Base-by-base conservation (phyloP, 2,797 vertebrate species). In the Enteromius paludinosus region DNA sequence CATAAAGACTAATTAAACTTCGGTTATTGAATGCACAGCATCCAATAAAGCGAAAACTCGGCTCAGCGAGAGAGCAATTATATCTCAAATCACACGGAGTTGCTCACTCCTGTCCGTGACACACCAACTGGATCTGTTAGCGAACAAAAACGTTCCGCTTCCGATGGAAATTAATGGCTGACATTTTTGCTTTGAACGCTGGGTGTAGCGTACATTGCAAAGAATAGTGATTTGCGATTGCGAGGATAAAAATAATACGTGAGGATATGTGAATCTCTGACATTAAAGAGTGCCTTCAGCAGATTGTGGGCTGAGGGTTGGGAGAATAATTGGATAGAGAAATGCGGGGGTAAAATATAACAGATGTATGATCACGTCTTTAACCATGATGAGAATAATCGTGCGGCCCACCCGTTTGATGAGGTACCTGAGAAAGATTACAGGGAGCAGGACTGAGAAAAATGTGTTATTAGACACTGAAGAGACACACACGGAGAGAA, bases 1-100 rank as follows among this genome's bases (percentile, higher is more conserved):
- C 47, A 41, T 74, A 75, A 81, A 73, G 62, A 73, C 66, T 88
- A 86, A 88, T 87, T 86, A 86, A 83, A 85, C 59, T 83, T 85
- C 10, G 25, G 30, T 76, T 76, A 43, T 73, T 70, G 68, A 78
- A 85, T 41, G 68, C 43, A 56, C 62, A 18, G 83, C 77, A 82
- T 65, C 74, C 73, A 84, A 79, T 84, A 83, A 81, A 66, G 56
- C 18, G 23, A 76, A 61, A 78, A 78, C 62, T 76, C 54, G 5
- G 71, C 56, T 17, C 69, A 61, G 75, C 43, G n/a, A 70, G 64
- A 80, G 71, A 83, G 70, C 68, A 83, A 79, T 80, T 72, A 76
- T 25, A 59, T 72, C 54, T 65, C 30, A 35, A 71, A 72, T 81
- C 52, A 49, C 66, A 81, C 35, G n/a, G 56, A 45, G 25, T 28